These are phyloP conservation scores for Pelagia noctiluca DNA, from an alignment of 30 jellyfish, hydroid and myxozoan species.

Conservation along the genomic window DNA sequence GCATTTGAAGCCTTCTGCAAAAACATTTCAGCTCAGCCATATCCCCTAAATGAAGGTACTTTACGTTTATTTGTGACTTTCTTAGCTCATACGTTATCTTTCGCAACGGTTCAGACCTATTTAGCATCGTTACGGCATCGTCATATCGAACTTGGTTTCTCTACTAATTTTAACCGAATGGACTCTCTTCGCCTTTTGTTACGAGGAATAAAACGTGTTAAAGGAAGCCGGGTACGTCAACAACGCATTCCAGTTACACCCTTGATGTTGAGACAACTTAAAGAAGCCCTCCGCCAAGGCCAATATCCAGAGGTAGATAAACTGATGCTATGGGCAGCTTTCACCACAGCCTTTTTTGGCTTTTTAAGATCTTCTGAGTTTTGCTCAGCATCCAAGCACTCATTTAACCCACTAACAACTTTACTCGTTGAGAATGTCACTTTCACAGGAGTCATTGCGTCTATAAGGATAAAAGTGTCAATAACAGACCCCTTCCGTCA, in stretches of 20 bases:
- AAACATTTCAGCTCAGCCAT: neutral
- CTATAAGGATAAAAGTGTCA: neutral
- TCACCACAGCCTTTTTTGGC: neutral
- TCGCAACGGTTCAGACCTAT: neutral
- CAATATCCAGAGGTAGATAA: neutral
- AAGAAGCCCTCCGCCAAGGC: slow-evolving; percentile 3
- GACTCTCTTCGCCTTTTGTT: slow-evolving; percentile 5
- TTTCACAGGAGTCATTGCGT: neutral
- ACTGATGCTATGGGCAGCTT: slow-evolving; percentile 31
- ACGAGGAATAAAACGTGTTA: slow-evolving; percentile 15
- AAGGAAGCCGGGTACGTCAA: neutral
- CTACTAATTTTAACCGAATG: neutral
- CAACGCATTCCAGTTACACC: slow-evolving; percentile 16
- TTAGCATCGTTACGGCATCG: neutral
- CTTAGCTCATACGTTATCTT: neutral
- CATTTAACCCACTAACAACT: neutral
- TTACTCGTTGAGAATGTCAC: slow-evolving; percentile 8
- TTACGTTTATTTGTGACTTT: neutral
- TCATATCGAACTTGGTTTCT: slow-evolving; percentile 14
- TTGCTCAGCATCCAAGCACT: neutral
- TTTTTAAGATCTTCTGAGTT: slow-evolving; percentile 31
- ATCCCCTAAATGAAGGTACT: slow-evolving; percentile 1
- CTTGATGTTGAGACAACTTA: neutral
- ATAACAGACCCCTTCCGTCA: slow-evolving; percentile 43
- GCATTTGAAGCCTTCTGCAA: neutral